phyloP scores from a whole-genome alignment of 2,888 invertebrate genomes.

The Peribatodes rhomboidaria region DNA sequence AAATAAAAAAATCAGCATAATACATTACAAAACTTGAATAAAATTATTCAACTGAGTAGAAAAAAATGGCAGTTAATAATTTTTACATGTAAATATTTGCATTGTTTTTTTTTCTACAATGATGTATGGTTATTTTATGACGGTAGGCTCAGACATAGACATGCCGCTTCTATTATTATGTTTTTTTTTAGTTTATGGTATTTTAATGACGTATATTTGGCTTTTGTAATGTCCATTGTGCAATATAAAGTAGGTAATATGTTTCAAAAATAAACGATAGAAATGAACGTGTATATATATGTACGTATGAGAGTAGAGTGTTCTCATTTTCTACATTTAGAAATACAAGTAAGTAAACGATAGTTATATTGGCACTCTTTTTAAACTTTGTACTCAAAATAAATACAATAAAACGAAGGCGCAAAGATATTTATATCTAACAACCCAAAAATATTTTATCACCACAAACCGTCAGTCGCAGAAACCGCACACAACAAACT shows the following conservation, averaged over 20 bases:
- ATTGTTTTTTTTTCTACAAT: slow-evolving; percentile 47
- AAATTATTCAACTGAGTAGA: not conserved
- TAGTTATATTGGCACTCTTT: too few species aligned
- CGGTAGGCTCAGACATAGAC: slow-evolving; percentile 54
- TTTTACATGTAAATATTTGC: slow-evolving; percentile 54
- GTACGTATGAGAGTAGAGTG: too few species aligned
- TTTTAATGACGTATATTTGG: slow-evolving; percentile 42
- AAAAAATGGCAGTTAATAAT: slow-evolving; percentile 14
- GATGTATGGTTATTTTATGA: slow-evolving; percentile 38
- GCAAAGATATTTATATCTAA: not conserved
- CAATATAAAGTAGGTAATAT: too few species aligned
- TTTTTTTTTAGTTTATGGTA: slow-evolving; percentile 28
- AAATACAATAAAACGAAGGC: too few species aligned
- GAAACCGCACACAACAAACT: slow-evolving; percentile 30
- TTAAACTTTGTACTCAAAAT: too few species aligned
- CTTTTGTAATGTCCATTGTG: slow-evolving; percentile 14
- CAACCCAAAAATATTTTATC: slow-evolving; percentile 16
- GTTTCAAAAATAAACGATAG: too few species aligned
- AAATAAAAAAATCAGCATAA: too few species aligned
- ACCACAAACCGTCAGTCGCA: slow-evolving; percentile 25
- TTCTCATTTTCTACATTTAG: too few species aligned
- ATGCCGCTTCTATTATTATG: slow-evolving; percentile 46
- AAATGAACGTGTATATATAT: too few species aligned
- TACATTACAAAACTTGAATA: too few species aligned
- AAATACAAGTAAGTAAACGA: too few species aligned